Evolutionary conservation across 2,113 vertebrate species (phyloP).

Genomic region (Peromyscus leucopus): DNA sequence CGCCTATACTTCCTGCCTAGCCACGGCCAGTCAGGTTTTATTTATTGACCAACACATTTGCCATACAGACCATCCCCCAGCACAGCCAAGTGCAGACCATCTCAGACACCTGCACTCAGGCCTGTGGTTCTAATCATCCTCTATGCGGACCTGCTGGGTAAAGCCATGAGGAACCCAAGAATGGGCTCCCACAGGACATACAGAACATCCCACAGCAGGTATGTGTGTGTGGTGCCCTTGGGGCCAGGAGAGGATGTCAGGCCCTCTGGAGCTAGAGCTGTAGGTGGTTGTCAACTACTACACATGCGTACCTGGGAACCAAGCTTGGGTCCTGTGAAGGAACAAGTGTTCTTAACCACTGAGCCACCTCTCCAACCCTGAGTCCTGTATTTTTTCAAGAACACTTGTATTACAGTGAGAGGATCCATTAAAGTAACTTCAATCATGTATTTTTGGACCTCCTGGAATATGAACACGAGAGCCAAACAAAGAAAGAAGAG

Average conservation of each 20-base stretch:
- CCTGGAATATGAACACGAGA: slow-evolving; percentile 1
- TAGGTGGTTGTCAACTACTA: background rate
- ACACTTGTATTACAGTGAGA: background rate
- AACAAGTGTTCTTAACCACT: background rate
- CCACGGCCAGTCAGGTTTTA: no score
- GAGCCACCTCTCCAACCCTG: background rate
- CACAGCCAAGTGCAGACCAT: no score
- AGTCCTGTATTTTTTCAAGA: background rate
- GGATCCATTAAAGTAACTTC: background rate
- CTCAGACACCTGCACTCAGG: no score
- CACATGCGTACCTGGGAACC: no score
- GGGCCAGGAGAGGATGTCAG: background rate
- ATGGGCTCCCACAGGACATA: no score
- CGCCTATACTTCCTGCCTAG: no score
- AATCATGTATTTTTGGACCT: background rate
- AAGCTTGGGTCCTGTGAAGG: background rate
- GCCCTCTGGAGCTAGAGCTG: background rate
- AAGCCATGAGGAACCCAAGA: no score
- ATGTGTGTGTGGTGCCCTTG: background rate
- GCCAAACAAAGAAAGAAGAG: background rate
- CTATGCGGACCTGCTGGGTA: no score
- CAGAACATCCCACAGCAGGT: no score
- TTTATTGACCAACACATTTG: no score
- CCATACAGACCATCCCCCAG: no score
- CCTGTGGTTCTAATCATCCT: no score